Evolutionary conservation across 2,113 vertebrate species (phyloP).

Genomic region (Ptyas mucosa): DNA sequence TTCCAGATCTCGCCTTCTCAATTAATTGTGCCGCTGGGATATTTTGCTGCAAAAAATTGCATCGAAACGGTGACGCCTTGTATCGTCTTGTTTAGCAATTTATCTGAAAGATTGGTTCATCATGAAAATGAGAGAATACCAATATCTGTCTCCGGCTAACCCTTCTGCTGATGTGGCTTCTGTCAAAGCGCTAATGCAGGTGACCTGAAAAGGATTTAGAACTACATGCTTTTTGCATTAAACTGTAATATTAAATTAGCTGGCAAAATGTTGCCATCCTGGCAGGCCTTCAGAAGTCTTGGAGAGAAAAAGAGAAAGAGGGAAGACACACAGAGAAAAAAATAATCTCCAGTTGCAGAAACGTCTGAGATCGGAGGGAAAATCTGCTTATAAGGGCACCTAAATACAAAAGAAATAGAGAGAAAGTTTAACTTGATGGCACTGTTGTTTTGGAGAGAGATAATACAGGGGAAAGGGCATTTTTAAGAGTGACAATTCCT

Average conservation of each 20-base stretch:
- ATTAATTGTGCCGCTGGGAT: neutral
- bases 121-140: slow-evolving; percentile 25
- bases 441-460: neutral
- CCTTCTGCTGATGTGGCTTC: slow-evolving; percentile 34
- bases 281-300: slow-evolving; percentile 33
- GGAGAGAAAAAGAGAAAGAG: neutral
- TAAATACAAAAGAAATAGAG: slow-evolving; percentile 8
- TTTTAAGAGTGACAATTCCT: neutral
- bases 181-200: slow-evolving; percentile 39
- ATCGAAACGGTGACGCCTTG: neutral
- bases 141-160: slow-evolving; percentile 3
- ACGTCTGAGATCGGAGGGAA: neutral
- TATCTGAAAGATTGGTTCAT: slow-evolving; percentile 24
- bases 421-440: neutral
- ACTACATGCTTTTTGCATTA: slow-evolving; percentile 38
- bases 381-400: slow-evolving; percentile 31
- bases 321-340: neutral
- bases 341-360: slow-evolving; percentile 7
- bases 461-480: neutral
- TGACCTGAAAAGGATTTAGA: slow-evolving; percentile 29
- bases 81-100: slow-evolving; percentile 12
- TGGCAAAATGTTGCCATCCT: slow-evolving; percentile 38
- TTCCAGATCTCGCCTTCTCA: neutral
- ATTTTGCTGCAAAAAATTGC: neutral
- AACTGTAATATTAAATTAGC: slow-evolving; percentile 51